phyloP scores from a whole-genome alignment of 2,888 invertebrate genomes.

The Fissipunctia ypsillon region DNA sequence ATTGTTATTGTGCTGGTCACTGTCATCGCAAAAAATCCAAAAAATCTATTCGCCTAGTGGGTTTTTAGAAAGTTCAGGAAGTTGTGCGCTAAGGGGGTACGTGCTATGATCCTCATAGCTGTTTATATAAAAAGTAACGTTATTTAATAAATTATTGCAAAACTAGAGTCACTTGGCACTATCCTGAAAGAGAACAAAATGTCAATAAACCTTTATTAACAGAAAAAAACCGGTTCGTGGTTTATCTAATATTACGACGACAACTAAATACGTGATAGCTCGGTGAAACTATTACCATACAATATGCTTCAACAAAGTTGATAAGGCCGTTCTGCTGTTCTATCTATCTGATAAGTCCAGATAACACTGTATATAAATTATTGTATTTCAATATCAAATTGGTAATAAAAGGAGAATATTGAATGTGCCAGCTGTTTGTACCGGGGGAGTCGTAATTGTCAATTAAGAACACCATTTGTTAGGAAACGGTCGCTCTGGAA shows the following conservation, averaged over 20 bases:
- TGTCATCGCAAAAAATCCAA: neutral
- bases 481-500: slow-evolving; percentile 2
- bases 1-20: neutral
- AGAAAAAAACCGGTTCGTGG: slow-evolving; percentile 1
- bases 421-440: slow-evolving; percentile 30
- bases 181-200: neutral
- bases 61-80: neutral
- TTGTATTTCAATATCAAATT: slow-evolving; percentile 34
- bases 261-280: slow-evolving; percentile 18
- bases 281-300: slow-evolving; percentile 40
- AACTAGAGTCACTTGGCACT: neutral
- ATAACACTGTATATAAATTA: slow-evolving; percentile 39
- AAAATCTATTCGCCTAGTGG: neutral
- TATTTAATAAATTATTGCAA: neutral
- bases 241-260: slow-evolving; percentile 16
- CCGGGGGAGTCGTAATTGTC: slow-evolving; percentile 27
- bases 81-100: neutral
- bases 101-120: neutral
- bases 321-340: slow-evolving; percentile 44
- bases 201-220: slow-evolving; percentile 22
- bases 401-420: slow-evolving; percentile 37
- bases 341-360: slow-evolving; percentile 49
- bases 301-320: slow-evolving; percentile 29
- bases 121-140: too few species aligned
- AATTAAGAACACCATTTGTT: slow-evolving; percentile 47